Percentiles rank a stretch among this genome's conserved stretches.
These are phyloP conservation scores for Psittacula echo DNA, from an alignment of 2,797 vertebrate species.

Conservation along the genomic window DNA sequence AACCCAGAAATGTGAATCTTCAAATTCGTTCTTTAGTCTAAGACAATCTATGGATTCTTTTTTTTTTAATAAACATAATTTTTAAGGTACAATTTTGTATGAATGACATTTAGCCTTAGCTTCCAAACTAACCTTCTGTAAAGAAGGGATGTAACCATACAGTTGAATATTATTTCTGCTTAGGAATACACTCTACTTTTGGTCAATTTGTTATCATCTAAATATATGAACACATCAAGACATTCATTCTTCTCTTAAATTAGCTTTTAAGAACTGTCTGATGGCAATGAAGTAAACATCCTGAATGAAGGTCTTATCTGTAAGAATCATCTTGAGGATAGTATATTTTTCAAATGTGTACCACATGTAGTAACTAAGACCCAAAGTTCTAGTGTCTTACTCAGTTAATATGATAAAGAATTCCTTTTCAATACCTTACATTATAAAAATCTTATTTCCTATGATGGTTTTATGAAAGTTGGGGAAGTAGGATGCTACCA, in stretches of 20 bases:
- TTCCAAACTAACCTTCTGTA: neutral
- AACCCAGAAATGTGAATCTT: neutral
- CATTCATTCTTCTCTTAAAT: neutral
- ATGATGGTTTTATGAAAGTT: neutral
- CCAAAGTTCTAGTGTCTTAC: neutral
- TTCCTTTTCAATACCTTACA: neutral
- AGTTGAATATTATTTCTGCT: neutral
- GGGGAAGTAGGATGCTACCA: neutral
- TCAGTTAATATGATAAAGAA: neutral
- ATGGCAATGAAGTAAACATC: neutral
- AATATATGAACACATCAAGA: neutral
- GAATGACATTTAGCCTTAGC: neutral
- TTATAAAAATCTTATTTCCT: neutral
- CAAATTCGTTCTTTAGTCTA: neutral
- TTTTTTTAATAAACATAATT: neutral
- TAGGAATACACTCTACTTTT: neutral
- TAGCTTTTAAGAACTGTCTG: neutral
- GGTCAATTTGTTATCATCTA: neutral
- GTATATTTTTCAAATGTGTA: neutral
- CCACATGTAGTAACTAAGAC: neutral
- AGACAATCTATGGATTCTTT: neutral
- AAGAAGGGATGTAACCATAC: neutral
- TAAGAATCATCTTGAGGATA: neutral
- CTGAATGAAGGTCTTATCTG: neutral
- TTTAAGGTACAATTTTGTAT: neutral